Evolutionary conservation across 30 jellyfish, hydroid and myxozoan species (phyloP), one percentile per base, ranked within the genome.

Genomic region (Aurelia aurita): DNA sequence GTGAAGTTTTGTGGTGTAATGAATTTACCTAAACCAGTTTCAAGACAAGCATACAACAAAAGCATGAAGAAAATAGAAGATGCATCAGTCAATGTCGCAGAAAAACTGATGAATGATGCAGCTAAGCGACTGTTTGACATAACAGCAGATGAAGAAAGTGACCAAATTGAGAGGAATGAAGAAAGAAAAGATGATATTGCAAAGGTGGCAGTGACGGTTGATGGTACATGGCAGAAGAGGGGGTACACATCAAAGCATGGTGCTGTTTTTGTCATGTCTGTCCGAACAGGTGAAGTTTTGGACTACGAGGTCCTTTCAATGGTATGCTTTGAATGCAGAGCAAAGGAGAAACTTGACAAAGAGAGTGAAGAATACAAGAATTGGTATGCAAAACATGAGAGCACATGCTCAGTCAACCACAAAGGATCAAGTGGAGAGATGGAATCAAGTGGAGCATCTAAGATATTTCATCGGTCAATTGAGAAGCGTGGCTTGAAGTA

Each of bases 401-500:
- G 31, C 31, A 65, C 22, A 32, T 65, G 77, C 31, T 32, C 44
- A 15, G 28, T 65, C 6, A 65, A 65, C 77, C 77, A 65, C 77
- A 27, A 22, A 23, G 5, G 31, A 27, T 65, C 82, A 39, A 22
- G 64, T 22, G 82, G 18, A 45, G 82, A 22, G 12, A 69, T 69
- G 82, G 82, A 65, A 34, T 16, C 22, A 22, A 65, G 65, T 21
- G 66, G 46, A 53, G 77, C 86, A 12, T 51, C 26, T 27, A 73
- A 26, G 43, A 73, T 73, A 18, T 73, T 73, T 25, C 53, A 43
- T 14, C 75, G 86, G 62, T 73, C 75, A 18, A 23, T 73, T 15
- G 86, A 73, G 72, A 73, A 73, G 39, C 62, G 49, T 14, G 39
- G 39, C 47, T 53, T 73, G 58, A 73, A 53, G 49, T 73, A 73